Evolutionary conservation across 2,888 invertebrate genomes (phyloP), one percentile per base, ranked within the genome.

Genomic region (Teleiodes luculella): DNA sequence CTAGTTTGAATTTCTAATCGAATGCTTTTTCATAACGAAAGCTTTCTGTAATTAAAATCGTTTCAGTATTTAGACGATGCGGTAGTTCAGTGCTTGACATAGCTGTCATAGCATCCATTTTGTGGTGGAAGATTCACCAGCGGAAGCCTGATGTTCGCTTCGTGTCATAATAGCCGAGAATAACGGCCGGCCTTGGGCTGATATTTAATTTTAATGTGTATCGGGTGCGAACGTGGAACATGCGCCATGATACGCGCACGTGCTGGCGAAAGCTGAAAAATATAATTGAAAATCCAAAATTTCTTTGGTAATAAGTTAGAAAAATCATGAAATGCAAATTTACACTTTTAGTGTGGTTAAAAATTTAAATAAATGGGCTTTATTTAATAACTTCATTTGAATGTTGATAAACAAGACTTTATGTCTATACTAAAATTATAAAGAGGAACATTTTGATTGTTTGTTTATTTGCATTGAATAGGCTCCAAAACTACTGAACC

Each of bases 191-290:
- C 86, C 86, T 86, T 86, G 86, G 74, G 80, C 83, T 75, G 82
- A 83, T 85, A 84, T 84, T 83, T 83, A 82, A 83, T 83, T 80
- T 80, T 80, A 82, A 82, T 83, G 78, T 78, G 78, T 76, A 78
- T 79, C 72, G 70, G 68, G 72, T 67, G 65, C 66, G 65, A 55
- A 54, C 57, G 50, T 69, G 67, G 71, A 67, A 65, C 66, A 65
- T 63, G 61, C 53, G 63, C 64, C 64, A 66, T 66, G 71, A 67
- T 77, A 70, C 72, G 69, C 73, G 73, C 68, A 61, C 69, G 69
- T 62, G 60, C 31, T 30, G 6, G 14, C 2, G 16, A 35, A 35
- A 35, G 6, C 24, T 11, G 39, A 11, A 11, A 41, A 18, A 18
- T 18, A 18, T 20, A 18, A 18, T 41, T 39, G 36, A 36, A 36